Percentiles rank a stretch among this genome's conserved stretches.
These are phyloP conservation scores for Catharus ustulatus DNA, from an alignment of 2,797 vertebrate genomes.

Conservation along the genomic window DNA sequence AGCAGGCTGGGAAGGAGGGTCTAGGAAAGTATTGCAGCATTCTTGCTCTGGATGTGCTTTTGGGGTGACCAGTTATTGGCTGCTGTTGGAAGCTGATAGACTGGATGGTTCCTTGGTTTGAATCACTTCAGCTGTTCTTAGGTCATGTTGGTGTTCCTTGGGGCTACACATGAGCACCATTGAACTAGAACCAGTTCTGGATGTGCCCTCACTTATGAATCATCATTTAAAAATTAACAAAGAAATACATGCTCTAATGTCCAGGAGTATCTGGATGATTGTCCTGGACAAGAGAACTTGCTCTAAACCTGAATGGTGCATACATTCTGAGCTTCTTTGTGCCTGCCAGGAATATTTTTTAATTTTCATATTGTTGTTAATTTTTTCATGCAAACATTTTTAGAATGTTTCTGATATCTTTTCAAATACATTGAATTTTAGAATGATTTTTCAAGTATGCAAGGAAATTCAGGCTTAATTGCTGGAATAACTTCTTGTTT, in stretches of 20 bases:
- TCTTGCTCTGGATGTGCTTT: not conserved
- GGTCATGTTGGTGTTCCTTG: not conserved
- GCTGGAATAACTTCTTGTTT: not conserved
- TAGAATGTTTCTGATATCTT: not conserved
- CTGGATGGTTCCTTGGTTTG: not conserved
- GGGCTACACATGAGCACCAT: not conserved
- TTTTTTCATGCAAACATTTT: not conserved
- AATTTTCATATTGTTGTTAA: not conserved
- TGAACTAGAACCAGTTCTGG: not conserved
- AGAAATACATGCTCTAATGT: not conserved
- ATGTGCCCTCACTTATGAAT: not conserved
- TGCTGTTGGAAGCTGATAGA: not conserved
- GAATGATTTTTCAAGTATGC: not conserved
- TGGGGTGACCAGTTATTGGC: not conserved
- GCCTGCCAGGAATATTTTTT: not conserved
- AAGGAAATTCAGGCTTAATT: not conserved
- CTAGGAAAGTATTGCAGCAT: not conserved
- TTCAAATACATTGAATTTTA: not conserved
- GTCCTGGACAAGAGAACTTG: not conserved
- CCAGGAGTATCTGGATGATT: not conserved
- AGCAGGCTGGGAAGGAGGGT: not conserved
- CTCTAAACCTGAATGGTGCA: not conserved
- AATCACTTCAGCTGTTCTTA: not conserved
- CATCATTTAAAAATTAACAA: not conserved
- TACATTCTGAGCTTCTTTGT: not conserved